Percentiles rank a stretch among this genome's conserved stretches.
Conservation (phyloP, 2,113 vertebrate genomes). For the zebrafish (Danio rerio) region DNA sequence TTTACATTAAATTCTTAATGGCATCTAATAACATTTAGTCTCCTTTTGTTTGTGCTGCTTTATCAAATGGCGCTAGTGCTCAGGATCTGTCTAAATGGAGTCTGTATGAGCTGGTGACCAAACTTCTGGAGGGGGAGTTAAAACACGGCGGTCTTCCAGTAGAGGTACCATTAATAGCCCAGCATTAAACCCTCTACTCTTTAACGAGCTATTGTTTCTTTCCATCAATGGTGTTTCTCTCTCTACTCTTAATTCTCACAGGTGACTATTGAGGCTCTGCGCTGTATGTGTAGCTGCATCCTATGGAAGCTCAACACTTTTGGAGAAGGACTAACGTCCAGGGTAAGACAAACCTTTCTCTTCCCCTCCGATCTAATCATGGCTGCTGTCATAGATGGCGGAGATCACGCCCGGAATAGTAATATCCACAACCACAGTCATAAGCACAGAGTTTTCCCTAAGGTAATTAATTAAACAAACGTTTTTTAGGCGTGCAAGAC, state of each 20-base stretch:
- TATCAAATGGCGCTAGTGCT: slow-evolving; percentile 72
- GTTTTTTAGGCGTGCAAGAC: slow-evolving; percentile 38
- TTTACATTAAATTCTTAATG: no score
- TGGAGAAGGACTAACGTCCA: slow-evolving; percentile 70
- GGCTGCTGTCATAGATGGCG: slow-evolving; percentile 12
- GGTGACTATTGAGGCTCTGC: slow-evolving; percentile 82
- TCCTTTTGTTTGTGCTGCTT: background rate
- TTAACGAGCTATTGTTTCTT: background rate
- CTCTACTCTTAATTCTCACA: slow-evolving; percentile 61
- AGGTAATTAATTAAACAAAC: slow-evolving; percentile 51
- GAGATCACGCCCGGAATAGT: slow-evolving; percentile 34
- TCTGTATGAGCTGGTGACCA: slow-evolving; percentile 77
- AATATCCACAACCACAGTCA: slow-evolving; percentile 29
- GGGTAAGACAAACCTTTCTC: slow-evolving; percentile 72
- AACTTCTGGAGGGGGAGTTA: slow-evolving; percentile 74
- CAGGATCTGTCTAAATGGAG: slow-evolving; percentile 85
- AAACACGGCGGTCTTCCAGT: slow-evolving; percentile 68
- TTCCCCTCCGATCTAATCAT: background rate
- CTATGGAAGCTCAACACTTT: slow-evolving; percentile 84
- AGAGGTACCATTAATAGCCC: slow-evolving; percentile 71
- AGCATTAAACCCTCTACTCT: background rate
- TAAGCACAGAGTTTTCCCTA: background rate
- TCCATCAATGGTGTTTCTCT: background rate
- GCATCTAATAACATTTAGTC: no score
- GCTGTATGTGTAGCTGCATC: slow-evolving; percentile 80